These are phyloP conservation scores for Eudorcas thomsonii DNA, from an alignment of 2,113 vertebrate genomes.

Conservation along the genomic window DNA sequence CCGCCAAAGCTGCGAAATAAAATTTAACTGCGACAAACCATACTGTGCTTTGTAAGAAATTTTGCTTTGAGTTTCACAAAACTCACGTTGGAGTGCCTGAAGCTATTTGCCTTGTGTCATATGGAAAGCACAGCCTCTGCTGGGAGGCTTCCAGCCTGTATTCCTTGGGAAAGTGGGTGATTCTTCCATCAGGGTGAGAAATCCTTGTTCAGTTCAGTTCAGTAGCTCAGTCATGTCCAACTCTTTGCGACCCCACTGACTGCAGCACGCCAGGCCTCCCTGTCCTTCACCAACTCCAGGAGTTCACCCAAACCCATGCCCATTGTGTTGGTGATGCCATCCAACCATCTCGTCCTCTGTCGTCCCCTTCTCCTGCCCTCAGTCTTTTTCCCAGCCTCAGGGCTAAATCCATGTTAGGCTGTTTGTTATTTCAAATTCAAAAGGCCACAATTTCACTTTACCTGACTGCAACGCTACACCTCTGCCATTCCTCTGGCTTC, in stretches of 20 bases:
- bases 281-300: background rate
- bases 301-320: background rate
- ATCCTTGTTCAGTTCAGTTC: background rate
- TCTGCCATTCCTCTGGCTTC: background rate
- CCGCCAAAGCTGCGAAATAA: background rate
- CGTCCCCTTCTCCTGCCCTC: background rate
- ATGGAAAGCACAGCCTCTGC: background rate
- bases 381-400: background rate
- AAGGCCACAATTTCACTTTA: background rate
- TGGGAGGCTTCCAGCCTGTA: background rate
- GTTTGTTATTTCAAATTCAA: background rate
- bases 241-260: background rate
- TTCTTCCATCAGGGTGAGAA: background rate
- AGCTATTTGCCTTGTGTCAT: background rate
- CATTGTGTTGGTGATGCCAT: background rate
- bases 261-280: background rate
- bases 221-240: background rate
- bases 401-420: background rate
- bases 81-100: background rate
- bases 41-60: background rate
- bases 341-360: background rate
- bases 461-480: accelerated
- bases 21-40: background rate
- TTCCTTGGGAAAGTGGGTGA: background rate
- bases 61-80: background rate